Evolutionary conservation across 2,888 invertebrate genomes (phyloP), one percentile per base, ranked within the genome.

Genomic region (Nasonovia ribisnigri): DNA sequence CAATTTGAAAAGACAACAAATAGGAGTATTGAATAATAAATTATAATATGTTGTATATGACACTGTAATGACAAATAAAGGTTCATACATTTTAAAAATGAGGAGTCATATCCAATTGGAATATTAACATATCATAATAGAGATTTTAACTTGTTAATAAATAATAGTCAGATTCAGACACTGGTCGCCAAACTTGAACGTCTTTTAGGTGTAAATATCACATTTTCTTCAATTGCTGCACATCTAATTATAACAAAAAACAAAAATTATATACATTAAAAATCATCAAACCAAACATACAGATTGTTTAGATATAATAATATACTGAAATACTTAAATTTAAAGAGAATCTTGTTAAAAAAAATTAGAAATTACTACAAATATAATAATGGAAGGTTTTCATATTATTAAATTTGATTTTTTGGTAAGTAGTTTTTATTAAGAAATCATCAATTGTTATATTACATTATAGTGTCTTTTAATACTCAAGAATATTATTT

Each of bases 131-230:
- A 57, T 10, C 29, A n/a, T n/a, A 57, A 84, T 54, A 77, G n/a
- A 29, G 13, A 46, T 88, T 54, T 77, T 43, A 77, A 77, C 3
- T 42, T 54, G 77, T 43, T 42, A 54, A n/a, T n/a, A 42, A 46
- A 48, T 29, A n/a, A 29, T 88, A 43, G 42, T 92, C 20, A 77
- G 11, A 46, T 46, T 92, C 42, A 93, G 13, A 93, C 93, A 51
- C 60, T 90, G 46, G 93, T 90, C 67, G 93, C 90, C 43, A 90
- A 90, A 86, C 89, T 90, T 46, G 48, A 87, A 86, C 90, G 90
- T 51, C 67, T 93, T 90, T 90, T 93, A 20, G 93, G n/a, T 42
- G 67, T 43, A 67, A 67, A 90, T 24, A 90, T 84, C 29, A 84
- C 29, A 42, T 93, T n/a, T 43, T 90, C 90, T 60, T 90, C 90